A percentile compares a stretch with the other conserved stretches of the same genome.
phyloP scores from a whole-genome alignment of 2,797 vertebrate species.

The Periophthalmus magnuspinnatus region DNA sequence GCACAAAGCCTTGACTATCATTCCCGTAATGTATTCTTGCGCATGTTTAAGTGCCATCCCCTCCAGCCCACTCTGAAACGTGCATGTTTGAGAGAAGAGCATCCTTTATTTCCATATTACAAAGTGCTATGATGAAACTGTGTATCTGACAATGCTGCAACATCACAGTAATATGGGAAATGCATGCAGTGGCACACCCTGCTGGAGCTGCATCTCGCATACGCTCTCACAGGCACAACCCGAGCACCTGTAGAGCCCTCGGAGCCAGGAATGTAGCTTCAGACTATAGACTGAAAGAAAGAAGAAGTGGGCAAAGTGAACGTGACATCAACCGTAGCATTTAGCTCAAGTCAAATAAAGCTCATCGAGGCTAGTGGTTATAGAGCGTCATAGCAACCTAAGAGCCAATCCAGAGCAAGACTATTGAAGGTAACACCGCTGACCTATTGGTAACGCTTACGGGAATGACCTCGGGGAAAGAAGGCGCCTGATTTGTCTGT shows the following conservation, averaged over 20 bases:
- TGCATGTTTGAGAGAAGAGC: slow-evolving; percentile 33
- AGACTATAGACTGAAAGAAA: neutral
- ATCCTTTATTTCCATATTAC: slow-evolving; percentile 59
- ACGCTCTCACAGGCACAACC: slow-evolving; percentile 35
- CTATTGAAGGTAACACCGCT: too few species aligned
- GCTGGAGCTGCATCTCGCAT: slow-evolving; percentile 21
- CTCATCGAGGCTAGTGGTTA: too few species aligned
- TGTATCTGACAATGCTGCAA: slow-evolving; percentile 53
- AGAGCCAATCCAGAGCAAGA: too few species aligned
- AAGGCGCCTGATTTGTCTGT: too few species aligned
- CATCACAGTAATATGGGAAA: slow-evolving; percentile 65
- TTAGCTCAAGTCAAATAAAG: too few species aligned
- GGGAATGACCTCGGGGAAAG: too few species aligned
- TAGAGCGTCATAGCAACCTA: too few species aligned
- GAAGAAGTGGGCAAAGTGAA: too few species aligned
- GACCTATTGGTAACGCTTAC: too few species aligned
- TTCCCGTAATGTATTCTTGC: slow-evolving; percentile 41
- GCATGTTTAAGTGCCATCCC: slow-evolving; percentile 32
- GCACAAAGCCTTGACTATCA: slow-evolving; percentile 31
- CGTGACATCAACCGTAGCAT: too few species aligned
- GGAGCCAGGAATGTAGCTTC: slow-evolving; percentile 13
- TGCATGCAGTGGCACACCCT: slow-evolving; percentile 58
- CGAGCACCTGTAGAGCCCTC: slow-evolving; percentile 60
- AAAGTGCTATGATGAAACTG: slow-evolving; percentile 57
- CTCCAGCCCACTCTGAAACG: slow-evolving; percentile 30